Evolutionary conservation across 2,888 invertebrate species (phyloP).

Genomic region (Caenorhabditis wallacei): DNA sequence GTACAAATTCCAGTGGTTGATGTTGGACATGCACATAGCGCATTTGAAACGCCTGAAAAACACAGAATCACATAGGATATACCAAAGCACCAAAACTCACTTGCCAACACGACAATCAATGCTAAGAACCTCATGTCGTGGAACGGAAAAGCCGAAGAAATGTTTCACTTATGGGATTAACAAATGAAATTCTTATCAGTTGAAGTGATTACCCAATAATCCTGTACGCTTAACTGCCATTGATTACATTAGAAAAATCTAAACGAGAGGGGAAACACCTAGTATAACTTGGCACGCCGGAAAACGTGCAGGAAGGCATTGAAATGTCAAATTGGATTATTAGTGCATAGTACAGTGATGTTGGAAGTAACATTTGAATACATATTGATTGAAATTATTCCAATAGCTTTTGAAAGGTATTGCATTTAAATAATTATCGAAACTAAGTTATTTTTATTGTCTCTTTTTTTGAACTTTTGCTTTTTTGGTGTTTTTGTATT

Average conservation of each 20-base stretch:
- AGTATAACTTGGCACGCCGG: constrained; percentile 4
- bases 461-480: too few species aligned
- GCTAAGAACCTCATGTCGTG: constrained; percentile 38
- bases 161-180: constrained; percentile 48
- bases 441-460: too few species aligned
- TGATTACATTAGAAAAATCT: constrained; percentile 24
- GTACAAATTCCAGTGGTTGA: constrained; percentile 47
- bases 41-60: constrained; percentile 8
- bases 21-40: constrained; percentile 11
- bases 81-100: constrained; percentile 1
- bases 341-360: too few species aligned
- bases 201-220: constrained; percentile 60
- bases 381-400: too few species aligned
- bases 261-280: constrained; percentile 27
- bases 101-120: constrained; percentile 50
- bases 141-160: constrained; percentile 44
- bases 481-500: too few species aligned
- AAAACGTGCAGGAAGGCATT: background rate
- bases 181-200: constrained; percentile 56
- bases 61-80: background rate
- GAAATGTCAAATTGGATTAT: background rate
- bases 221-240: constrained; percentile 16
- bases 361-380: too few species aligned
- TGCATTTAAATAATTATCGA: too few species aligned
- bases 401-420: too few species aligned